Evolutionary conservation across 1,140 invertebrate genomes (phyloP).

Genomic region (Cataglyphis hispanica): DNA sequence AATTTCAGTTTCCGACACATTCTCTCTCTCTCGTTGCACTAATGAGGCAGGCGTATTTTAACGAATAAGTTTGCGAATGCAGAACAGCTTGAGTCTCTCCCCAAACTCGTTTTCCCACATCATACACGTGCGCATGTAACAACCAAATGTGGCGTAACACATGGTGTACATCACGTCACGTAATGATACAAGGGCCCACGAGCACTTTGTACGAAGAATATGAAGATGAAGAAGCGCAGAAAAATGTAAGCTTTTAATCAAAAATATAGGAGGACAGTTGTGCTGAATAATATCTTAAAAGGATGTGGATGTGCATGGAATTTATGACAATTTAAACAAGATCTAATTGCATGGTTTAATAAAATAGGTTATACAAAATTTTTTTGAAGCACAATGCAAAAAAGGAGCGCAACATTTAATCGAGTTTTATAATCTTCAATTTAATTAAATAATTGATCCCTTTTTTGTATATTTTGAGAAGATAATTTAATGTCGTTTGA

Average conservation of each 20-base stretch:
- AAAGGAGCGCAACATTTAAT: too few species aligned
- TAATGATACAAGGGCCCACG: slow-evolving; percentile 31
- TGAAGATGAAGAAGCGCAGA: slow-evolving; percentile 9
- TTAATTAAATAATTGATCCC: neutral
- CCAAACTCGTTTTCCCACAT: slow-evolving; percentile 37
- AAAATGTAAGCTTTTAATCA: neutral
- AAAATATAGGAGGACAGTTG: slow-evolving; percentile 13
- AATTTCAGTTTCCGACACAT: slow-evolving; percentile 16
- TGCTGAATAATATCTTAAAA: slow-evolving; percentile 6
- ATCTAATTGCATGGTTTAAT: neutral
- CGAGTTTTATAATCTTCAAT: neutral
- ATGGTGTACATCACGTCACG: slow-evolving; percentile 2
- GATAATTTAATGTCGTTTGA: neutral
- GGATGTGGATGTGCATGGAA: neutral
- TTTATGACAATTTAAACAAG: neutral
- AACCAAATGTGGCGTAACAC: slow-evolving; percentile 37
- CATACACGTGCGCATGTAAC: slow-evolving; percentile 32
- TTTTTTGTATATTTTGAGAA: too few species aligned
- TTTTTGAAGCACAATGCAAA: neutral
- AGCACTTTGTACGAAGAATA: slow-evolving; percentile 28
- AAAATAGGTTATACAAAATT: neutral
- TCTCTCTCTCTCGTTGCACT: slow-evolving; percentile 34
- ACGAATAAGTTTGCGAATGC: slow-evolving; percentile 28
- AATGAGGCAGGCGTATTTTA: slow-evolving; percentile 50
- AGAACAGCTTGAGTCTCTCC: slow-evolving; percentile 8